Evolutionary conservation across 2,113 vertebrate genomes (phyloP).

Genomic region (Micronycteris hirsuta): DNA sequence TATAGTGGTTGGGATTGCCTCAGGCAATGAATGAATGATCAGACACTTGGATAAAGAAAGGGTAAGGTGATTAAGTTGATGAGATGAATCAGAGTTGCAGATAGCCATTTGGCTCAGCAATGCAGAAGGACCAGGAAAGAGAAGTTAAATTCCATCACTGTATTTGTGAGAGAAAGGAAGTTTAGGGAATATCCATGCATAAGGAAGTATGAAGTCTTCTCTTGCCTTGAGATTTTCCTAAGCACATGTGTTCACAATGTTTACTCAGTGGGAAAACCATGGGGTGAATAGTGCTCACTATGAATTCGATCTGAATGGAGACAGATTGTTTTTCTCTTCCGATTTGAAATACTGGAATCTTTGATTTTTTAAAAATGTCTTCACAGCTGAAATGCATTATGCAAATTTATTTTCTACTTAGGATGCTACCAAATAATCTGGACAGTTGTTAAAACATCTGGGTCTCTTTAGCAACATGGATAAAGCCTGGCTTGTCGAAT

Average conservation of each 20-base stretch:
- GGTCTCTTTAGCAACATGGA: not conserved
- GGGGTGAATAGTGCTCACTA: not conserved
- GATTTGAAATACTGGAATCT: not conserved
- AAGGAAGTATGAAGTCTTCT: not conserved
- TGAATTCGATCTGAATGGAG: not conserved
- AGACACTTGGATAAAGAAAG: not conserved
- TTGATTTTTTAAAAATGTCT: conserved; percentile 30
- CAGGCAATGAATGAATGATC: not conserved
- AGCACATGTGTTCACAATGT: not conserved
- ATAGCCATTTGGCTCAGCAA: not conserved
- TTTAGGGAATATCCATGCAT: not conserved
- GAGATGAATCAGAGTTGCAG: not conserved
- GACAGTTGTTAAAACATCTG: conserved; percentile 52
- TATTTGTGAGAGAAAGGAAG: not conserved
- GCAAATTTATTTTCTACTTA: conserved; percentile 36
- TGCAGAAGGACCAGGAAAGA: not conserved
- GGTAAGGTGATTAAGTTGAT: not conserved
- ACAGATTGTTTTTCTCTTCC: not conserved
- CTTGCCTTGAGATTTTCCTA: not conserved
- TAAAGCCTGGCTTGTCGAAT: conserved; percentile 9
- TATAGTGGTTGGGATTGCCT: not conserved
- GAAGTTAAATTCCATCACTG: not conserved
- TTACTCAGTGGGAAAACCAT: not conserved
- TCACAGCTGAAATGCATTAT: conserved; percentile 36
- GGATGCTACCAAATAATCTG: conserved; percentile 48